Evolutionary conservation across 2,888 invertebrate genomes (phyloP), one percentile per base, ranked within the genome.

Genomic region (Athrips mouffetella): DNA sequence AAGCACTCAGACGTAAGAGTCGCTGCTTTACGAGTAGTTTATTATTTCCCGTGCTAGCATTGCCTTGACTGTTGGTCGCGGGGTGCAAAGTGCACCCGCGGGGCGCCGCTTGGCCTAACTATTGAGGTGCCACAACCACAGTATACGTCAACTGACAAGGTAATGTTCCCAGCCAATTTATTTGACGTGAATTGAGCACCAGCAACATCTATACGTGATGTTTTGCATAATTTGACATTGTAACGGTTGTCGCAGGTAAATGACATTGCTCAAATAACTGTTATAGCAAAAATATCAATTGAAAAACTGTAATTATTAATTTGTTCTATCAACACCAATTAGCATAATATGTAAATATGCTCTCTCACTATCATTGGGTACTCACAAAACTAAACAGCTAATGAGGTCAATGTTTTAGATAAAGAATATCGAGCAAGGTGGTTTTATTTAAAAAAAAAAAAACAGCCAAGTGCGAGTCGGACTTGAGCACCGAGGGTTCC

Each of bases 231-330:
- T n/a, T 46, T 15, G 15, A 27, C 21, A 15, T 47, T 45, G 42
- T 50, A 50, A 50, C 50, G 50, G 50, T 47, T 16, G n/a, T n/a
- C 37, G 45, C 47, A 52, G 59, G 59, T 58, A 60, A 60, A 64
- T 53, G 64, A 63, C 62, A 60, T 58, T 58, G 49, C 58, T 48
- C 49, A 54, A 63, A 56, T 59, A 62, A 67, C 65, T 63, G 65
- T 63, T 57, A 51, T 53, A 52, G 54, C 57, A 52, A 54, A 51
- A 52, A 52, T 49, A 49, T 45, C 45, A 46, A 58, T 54, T 54
- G 50, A 57, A 60, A 57, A 55, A 53, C 50, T 53, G 51, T 57
- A 55, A 58, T 58, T 62, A 53, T 57, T 60, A 52, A 57, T 53
- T 53, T 54, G 54, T 53, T 54, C 54, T 53, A 57, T 53, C 51